Evolutionary conservation across 1,140 invertebrate species (phyloP).

Genomic region (Penaeus japonicus): DNA sequence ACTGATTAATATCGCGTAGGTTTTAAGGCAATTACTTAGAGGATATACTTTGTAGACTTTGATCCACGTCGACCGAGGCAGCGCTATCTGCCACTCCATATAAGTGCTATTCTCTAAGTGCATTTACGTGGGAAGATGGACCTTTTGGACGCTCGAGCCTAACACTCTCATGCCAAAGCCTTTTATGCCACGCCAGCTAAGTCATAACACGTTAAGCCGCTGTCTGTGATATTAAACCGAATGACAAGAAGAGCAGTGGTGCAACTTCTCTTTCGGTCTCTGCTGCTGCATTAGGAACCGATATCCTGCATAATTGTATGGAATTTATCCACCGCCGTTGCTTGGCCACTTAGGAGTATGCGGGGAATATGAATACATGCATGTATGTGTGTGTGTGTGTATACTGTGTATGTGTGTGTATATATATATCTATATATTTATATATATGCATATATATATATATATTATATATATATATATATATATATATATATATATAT

Average conservation of each 20-base stretch:
- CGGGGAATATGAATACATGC: too few relatives aligned
- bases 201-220: background rate
- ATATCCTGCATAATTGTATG: too few relatives aligned
- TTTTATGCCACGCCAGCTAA: background rate
- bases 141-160: background rate
- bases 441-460: too few relatives aligned
- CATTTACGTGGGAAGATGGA: background rate
- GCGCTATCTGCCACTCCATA: background rate
- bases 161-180: background rate
- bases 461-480: too few relatives aligned
- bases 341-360: too few relatives aligned
- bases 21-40: constrained; percentile 9
- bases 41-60: constrained; percentile 8
- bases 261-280: too few relatives aligned
- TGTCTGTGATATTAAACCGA: background rate
- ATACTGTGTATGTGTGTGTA: too few relatives aligned
- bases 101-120: background rate
- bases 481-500: too few relatives aligned
- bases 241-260: background rate
- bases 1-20: background rate
- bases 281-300: too few relatives aligned
- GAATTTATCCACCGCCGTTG: too few relatives aligned
- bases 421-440: too few relatives aligned
- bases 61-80: background rate
- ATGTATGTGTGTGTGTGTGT: too few relatives aligned